These are phyloP conservation scores for Chlorodrepanis virens DNA, from an alignment of 2,113 vertebrate species.

Conservation along the genomic window DNA sequence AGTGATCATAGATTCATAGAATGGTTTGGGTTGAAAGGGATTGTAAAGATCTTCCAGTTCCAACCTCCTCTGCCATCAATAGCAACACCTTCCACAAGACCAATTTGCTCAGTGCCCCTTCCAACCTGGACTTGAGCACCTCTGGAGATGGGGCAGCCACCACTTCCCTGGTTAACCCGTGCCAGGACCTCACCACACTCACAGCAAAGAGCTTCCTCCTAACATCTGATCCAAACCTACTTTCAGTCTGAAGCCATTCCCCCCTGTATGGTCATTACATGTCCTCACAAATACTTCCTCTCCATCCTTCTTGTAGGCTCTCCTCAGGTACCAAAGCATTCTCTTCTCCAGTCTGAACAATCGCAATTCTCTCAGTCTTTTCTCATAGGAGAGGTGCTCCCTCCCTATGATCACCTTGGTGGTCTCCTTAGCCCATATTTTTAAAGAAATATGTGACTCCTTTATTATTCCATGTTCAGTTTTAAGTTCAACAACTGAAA, in stretches of 20 bases:
- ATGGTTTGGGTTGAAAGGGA: neutral
- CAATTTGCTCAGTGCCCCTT: neutral
- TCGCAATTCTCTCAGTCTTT: neutral
- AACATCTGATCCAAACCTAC: neutral
- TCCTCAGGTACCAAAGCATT: neutral
- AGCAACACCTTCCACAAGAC: neutral
- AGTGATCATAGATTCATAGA: neutral
- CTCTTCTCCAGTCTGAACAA: neutral
- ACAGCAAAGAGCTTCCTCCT: neutral
- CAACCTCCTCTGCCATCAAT: neutral
- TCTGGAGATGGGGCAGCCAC: neutral
- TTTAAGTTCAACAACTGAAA: neutral
- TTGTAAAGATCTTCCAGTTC: neutral
- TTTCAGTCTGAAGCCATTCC: neutral
- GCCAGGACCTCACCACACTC: neutral
- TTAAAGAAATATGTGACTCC: neutral
- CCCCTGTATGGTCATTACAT: neutral
- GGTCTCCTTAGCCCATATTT: neutral
- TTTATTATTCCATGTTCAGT: neutral
- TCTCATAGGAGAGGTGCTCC: neutral
- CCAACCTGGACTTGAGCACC: neutral
- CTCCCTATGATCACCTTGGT: too few relatives aligned
- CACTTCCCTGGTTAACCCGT: neutral
- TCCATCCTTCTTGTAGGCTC: neutral
- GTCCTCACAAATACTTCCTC: fast-evolving